Evolutionary conservation across 2,113 vertebrate species (phyloP).

Genomic region (Misgurnus mizolepis): DNA sequence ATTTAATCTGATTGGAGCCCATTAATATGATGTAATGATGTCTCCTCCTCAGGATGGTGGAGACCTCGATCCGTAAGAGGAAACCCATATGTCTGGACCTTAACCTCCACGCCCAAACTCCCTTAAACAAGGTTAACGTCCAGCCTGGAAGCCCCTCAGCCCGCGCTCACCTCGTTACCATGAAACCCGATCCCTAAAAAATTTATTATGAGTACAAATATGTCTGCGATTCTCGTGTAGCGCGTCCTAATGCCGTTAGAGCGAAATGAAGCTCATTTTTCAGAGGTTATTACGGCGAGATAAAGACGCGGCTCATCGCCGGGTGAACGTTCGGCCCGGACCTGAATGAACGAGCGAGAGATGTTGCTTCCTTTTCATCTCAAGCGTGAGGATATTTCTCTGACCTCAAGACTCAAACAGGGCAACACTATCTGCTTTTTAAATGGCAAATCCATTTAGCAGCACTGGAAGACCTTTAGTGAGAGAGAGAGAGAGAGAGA

Average conservation of each 20-base stretch:
- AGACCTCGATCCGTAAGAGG: constrained; percentile 49
- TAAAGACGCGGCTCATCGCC: constrained; percentile 34
- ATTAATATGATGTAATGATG: constrained; percentile 72
- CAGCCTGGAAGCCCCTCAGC: constrained; percentile 53
- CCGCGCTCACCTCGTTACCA: constrained; percentile 55
- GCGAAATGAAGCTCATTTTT: constrained; percentile 61
- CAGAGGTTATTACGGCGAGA: constrained; percentile 52
- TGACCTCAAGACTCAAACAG: constrained; percentile 38
- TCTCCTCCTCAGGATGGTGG: constrained; percentile 58
- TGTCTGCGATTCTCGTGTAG: constrained; percentile 59
- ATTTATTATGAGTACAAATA: constrained; percentile 68
- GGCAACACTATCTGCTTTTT: constrained; percentile 27
- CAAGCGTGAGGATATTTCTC: constrained; percentile 18
- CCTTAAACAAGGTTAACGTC: constrained; percentile 57
- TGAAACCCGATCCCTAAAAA: constrained; percentile 59
- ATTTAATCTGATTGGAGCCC: constrained; percentile 66
- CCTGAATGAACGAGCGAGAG: background rate
- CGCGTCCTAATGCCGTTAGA: constrained; percentile 63
- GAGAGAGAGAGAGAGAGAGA: constrained; percentile 2
- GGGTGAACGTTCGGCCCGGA: constrained; percentile 5
- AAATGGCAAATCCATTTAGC: constrained; percentile 34
- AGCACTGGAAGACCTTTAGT: constrained; percentile 9
- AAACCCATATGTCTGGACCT: constrained; percentile 56
- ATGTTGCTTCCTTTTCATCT: no score
- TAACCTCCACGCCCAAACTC: constrained; percentile 52